Evolutionary conservation across 2,888 invertebrate genomes (phyloP).

Genomic region (Craniophora ligustri): DNA sequence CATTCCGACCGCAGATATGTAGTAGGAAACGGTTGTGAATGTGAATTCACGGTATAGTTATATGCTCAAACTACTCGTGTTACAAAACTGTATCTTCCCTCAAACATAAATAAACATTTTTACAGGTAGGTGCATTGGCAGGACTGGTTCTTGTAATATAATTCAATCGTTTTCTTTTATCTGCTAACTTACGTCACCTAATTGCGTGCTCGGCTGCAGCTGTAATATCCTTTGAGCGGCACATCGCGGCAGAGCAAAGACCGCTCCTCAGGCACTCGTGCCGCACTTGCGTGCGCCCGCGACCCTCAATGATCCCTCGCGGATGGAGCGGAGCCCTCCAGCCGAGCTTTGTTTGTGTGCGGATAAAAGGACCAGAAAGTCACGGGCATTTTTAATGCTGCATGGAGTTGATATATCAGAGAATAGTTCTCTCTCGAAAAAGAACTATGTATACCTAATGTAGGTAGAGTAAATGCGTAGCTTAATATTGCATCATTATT

Average conservation of each 20-base stretch:
- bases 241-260: conserved; percentile 34
- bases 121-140: too few relatives aligned
- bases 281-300: conserved; percentile 15
- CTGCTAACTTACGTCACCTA: conserved; percentile 34
- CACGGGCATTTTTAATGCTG: conserved; percentile 2
- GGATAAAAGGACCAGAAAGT: conserved; percentile 6
- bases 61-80: too few relatives aligned
- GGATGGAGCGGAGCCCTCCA: neutral
- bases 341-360: conserved; percentile 13
- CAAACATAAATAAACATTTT: too few relatives aligned
- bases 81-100: too few relatives aligned
- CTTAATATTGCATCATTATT: neutral
- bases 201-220: conserved; percentile 43
- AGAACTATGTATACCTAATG: too few relatives aligned
- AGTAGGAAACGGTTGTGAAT: neutral
- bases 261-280: conserved; percentile 21
- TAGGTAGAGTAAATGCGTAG: neutral
- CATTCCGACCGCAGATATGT: conserved; percentile 8
- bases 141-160: too few relatives aligned
- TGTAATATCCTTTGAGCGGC: conserved; percentile 43
- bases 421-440: too few relatives aligned
- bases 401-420: too few relatives aligned
- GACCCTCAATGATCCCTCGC: neutral
- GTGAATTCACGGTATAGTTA: too few relatives aligned
- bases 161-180: conserved; percentile 18